A percentile compares a stretch with the other conserved stretches of the same genome.
Evolutionary conservation across 2,113 vertebrate species (phyloP).

Genomic region (Dunckerocampus dactyliophorus): DNA sequence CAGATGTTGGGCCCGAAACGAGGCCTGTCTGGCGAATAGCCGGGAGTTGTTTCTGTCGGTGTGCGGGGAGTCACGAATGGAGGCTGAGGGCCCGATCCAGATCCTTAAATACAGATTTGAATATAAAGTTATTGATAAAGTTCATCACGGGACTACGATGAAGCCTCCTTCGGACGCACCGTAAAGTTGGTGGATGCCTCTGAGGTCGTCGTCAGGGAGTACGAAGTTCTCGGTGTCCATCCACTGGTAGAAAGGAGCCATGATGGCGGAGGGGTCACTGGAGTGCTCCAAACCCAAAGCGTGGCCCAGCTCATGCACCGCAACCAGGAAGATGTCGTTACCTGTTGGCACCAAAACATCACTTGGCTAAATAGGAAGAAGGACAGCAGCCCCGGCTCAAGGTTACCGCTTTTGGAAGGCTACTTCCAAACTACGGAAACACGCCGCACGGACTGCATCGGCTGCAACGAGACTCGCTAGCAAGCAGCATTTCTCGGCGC

Average conservation of each 20-base stretch:
- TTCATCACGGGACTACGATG: background rate
- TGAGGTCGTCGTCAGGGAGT: constrained; percentile 82
- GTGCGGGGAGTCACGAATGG: constrained; percentile 57
- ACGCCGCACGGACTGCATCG: too few relatives aligned
- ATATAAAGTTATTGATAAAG: too few relatives aligned
- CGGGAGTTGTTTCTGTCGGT: constrained; percentile 47
- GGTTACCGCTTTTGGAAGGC: too few relatives aligned
- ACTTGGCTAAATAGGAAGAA: background rate
- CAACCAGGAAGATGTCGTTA: constrained; percentile 86
- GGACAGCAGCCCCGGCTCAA: too few relatives aligned
- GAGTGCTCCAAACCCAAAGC: constrained; percentile 88
- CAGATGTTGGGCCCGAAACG: constrained; percentile 82
- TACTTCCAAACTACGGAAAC: too few relatives aligned
- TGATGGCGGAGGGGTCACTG: constrained; percentile 86
- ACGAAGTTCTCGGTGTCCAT: constrained; percentile 88
- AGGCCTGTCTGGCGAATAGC: constrained; percentile 62
- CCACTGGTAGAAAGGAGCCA: constrained; percentile 94
- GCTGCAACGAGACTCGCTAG: too few relatives aligned
- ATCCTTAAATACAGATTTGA: too few relatives aligned
- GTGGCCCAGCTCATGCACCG: constrained; percentile 87
- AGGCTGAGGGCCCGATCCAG: constrained; percentile 49
- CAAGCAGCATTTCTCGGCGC: too few relatives aligned
- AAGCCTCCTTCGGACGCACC: constrained; percentile 49
- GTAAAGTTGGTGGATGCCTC: constrained; percentile 85
- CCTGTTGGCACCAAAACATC: constrained; percentile 65